These are phyloP conservation scores for Lasioglossum calceatum DNA, from an alignment of 2,888 invertebrate genomes.

Conservation along the genomic window DNA sequence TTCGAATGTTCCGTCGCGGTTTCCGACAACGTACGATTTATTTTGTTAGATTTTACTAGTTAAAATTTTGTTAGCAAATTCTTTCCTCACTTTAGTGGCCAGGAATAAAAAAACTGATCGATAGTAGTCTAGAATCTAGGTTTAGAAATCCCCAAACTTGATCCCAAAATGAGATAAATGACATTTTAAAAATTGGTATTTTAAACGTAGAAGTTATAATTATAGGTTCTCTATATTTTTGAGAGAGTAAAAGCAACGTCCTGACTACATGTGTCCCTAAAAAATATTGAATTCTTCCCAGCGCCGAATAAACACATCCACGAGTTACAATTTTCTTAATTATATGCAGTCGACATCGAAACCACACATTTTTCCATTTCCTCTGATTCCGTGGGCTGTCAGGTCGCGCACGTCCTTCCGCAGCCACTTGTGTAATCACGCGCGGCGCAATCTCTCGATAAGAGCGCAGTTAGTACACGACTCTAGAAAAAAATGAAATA, in stretches of 20 bases:
- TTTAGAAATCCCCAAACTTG: not conserved
- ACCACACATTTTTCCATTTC: not conserved
- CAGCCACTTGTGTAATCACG: conserved; percentile 7
- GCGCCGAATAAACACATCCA: no score
- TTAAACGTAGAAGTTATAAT: not conserved
- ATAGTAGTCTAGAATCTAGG: not conserved
- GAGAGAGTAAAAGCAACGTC: not conserved
- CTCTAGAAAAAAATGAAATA: not conserved
- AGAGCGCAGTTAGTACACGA: not conserved
- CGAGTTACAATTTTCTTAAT: not conserved
- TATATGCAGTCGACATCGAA: not conserved
- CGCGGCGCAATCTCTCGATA: not conserved
- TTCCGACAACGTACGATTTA: not conserved
- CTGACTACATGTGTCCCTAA: not conserved
- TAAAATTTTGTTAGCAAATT: not conserved
- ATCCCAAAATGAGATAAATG: not conserved
- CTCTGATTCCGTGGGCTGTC: not conserved
- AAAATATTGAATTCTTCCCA: not conserved
- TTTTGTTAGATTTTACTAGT: not conserved
- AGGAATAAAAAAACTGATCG: not conserved
- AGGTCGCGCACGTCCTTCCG: not conserved
- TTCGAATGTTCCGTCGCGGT: conserved; percentile 11
- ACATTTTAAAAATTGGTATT: no score
- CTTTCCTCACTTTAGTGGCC: rapidly evolving
- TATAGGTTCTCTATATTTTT: not conserved